Percentiles rank a stretch among this genome's conserved stretches.
These are phyloP conservation scores for Euura lappo DNA, from an alignment of 1,140 invertebrate genomes.

Conservation along the genomic window DNA sequence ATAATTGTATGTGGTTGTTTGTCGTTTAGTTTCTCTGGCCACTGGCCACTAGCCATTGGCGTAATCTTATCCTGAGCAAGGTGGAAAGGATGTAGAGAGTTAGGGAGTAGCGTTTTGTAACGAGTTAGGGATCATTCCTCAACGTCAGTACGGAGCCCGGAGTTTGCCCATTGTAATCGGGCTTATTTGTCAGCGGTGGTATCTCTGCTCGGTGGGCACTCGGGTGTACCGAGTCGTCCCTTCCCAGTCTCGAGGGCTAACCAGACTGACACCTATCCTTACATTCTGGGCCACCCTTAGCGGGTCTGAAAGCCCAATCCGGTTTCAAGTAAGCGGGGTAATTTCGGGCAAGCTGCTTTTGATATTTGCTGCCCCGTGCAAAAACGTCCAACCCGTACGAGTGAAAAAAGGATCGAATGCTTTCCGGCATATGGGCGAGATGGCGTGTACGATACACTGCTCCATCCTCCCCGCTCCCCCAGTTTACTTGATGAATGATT, in stretches of 20 bases:
- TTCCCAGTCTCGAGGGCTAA: neutral
- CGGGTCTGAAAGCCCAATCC: neutral
- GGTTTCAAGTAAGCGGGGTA: neutral
- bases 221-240: conserved; percentile 2
- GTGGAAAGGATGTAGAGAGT: neutral
- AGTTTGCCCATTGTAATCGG: conserved; percentile 6
- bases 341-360: neutral
- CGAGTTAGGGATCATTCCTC: neutral
- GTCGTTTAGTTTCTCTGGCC: neutral
- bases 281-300: neutral
- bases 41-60: neutral
- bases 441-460: neutral
- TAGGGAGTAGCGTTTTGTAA: neutral
- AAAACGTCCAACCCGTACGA: neutral
- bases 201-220: conserved; percentile 2
- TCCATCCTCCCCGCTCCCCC: neutral
- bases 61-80: conserved; percentile 1
- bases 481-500: neutral
- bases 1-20: too few relatives aligned
- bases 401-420: neutral
- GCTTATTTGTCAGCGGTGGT: conserved; percentile 5
- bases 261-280: neutral
- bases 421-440: neutral
- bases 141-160: neutral
- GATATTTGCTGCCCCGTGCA: neutral